Evolutionary conservation across 2,797 vertebrate species (phyloP), one percentile per base, ranked within the genome.

Genomic region (Microctenopoma stevenorrisi): DNA sequence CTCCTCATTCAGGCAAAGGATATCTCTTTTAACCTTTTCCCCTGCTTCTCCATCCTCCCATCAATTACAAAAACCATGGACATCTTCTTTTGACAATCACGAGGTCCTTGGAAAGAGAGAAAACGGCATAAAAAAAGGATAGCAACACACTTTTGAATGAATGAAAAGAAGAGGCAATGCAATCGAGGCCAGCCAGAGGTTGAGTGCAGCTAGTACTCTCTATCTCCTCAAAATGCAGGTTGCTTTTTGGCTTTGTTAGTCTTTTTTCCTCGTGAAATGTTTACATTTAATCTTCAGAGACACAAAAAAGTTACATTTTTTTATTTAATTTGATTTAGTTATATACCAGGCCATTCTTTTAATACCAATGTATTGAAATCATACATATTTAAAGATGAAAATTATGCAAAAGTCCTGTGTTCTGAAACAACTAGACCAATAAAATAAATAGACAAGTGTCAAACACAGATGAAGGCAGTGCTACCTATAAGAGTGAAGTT

Each of bases 371-470:
- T 72, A 72, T 77, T 65, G 69, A 83, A 85, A 87, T 88, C 76
- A 85, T 82, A 74, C 79, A 78, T 83, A 88, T 84, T 81, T 80
- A 82, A 81, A 81, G 74, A 38, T 76, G 79, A 71, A 81, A 88
- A 92, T 93, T 92, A 93, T 93, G 92, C 92, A 91, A 68, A 85
- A 62, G 53, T 62, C 69, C 64, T 80, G 89, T 94, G 92, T 94
- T 93, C 93, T 88, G 78, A 90, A 88, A 78, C 90, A 92, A 92
- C 84, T 91, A 86, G 89, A 93, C 89, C 91, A 89, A 65, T 89
- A 91, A 92, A 92, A 94, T 91, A 72, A 94, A 94, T 93, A 88
- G 93, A 92, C 91, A 93, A 91, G 88, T 92, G 90, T 93, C 91
- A 91, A 81, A 88, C 83, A 87, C 61, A 82, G 86, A 79, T 57